Conservation (phyloP, 1,140 invertebrate species). For the Drosophila orena region DNA sequence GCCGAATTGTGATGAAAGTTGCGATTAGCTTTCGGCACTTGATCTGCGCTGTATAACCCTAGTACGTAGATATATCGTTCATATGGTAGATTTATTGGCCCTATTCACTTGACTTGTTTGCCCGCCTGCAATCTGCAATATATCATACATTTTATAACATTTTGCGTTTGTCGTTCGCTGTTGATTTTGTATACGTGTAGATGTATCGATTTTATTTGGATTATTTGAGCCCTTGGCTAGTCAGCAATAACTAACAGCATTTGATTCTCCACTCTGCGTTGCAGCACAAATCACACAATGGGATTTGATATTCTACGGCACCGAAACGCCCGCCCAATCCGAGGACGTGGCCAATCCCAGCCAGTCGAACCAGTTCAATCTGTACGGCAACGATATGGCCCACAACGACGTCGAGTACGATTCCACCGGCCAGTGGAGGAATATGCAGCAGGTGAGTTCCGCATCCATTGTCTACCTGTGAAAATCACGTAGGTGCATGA, state of each 20-base stretch:
- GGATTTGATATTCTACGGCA: conserved; percentile 92
- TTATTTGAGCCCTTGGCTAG: conserved; percentile 4
- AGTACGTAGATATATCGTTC: conserved; percentile 12
- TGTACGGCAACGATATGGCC: conserved; percentile 68
- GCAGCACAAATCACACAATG: conserved; percentile 87
- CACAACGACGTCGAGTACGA: conserved; percentile 75
- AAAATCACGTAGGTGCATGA: conserved; percentile 23
- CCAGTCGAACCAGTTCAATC: conserved; percentile 45
- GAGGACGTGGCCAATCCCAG: conserved; percentile 80
- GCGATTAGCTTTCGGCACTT: conserved; percentile 68
- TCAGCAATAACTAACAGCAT: conserved; percentile 21
- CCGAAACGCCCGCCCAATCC: conserved; percentile 87
- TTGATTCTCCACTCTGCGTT: conserved; percentile 36
- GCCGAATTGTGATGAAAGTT: conserved; percentile 34
- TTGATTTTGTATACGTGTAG: conserved; percentile 42
- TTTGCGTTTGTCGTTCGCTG: conserved; percentile 36
- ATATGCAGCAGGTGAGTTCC: conserved; percentile 82
- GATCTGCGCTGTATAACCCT: conserved; percentile 42
- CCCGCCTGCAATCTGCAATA: conserved; percentile 49
- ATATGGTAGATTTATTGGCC: conserved; percentile 57
- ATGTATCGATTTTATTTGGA: conserved; percentile 30
- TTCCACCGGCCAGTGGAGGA: conserved; percentile 78
- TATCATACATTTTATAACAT: conserved; percentile 44
- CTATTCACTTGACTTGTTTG: conserved; percentile 46
- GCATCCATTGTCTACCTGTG: neutral